Conservation (phyloP, 2,888 invertebrate genomes). For the Esperia sulphurella region DNA sequence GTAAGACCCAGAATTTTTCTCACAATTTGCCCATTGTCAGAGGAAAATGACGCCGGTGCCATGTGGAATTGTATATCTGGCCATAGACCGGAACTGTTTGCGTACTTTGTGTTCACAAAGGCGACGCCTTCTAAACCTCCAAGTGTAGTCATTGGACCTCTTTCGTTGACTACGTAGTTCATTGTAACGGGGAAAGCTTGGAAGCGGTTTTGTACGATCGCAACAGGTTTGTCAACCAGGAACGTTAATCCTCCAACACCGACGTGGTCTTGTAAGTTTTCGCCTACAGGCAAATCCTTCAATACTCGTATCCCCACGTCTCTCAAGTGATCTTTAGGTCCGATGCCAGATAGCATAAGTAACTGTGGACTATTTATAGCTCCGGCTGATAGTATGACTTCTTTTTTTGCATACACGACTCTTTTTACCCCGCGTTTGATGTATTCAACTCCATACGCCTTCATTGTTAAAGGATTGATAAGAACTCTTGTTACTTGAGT, state of each 20-base stretch:
- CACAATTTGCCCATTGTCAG: slow-evolving; percentile 87
- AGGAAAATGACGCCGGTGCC: slow-evolving; percentile 92
- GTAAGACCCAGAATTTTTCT: slow-evolving; percentile 88
- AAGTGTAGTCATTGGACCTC: slow-evolving; percentile 91
- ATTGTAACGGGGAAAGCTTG: slow-evolving; percentile 88
- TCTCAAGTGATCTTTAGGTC: slow-evolving; percentile 84
- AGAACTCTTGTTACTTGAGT: slow-evolving; percentile 87
- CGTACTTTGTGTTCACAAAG: slow-evolving; percentile 91
- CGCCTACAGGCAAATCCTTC: slow-evolving; percentile 87
- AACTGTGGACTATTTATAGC: slow-evolving; percentile 95
- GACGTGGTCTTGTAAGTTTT: slow-evolving; percentile 93
- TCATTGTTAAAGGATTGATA: slow-evolving; percentile 86
- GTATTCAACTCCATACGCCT: slow-evolving; percentile 90
- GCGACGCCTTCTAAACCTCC: slow-evolving; percentile 94
- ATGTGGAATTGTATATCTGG: slow-evolving; percentile 96
- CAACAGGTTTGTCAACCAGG: slow-evolving; percentile 89
- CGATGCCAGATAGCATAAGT: slow-evolving; percentile 93
- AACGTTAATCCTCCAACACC: slow-evolving; percentile 91
- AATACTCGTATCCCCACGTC: slow-evolving; percentile 86
- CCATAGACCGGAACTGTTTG: slow-evolving; percentile 87
- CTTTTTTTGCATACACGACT: slow-evolving; percentile 86
- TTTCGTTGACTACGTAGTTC: slow-evolving; percentile 87
- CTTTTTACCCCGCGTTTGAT: slow-evolving; percentile 85
- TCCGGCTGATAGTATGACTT: slow-evolving; percentile 93
- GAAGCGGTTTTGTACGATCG: slow-evolving; percentile 88